Evolutionary conservation across 2,888 invertebrate genomes (phyloP), one percentile per base, ranked within the genome.

Genomic region (Brachylomia viminalis): DNA sequence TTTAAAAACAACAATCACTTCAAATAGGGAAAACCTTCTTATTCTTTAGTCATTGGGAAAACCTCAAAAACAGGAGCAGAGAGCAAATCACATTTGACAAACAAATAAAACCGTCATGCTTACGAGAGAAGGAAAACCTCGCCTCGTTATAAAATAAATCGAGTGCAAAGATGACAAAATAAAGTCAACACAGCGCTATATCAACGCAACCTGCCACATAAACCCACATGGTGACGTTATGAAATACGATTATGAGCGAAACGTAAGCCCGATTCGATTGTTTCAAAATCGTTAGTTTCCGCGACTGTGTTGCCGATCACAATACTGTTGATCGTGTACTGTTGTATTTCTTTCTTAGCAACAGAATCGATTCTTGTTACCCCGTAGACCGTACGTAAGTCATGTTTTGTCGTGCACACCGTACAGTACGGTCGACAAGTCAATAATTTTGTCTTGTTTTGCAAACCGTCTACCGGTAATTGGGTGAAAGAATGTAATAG

Each of bases 221-320:
- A 86, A 79, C 66, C 52, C 68, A 56, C 59, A 75, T 72, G 72
- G 75, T 86, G 86, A 85, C 86, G 75, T 83, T 85, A 82, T 88
- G 87, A 89, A 90, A 91, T 87, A 85, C 85, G 86, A 90, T 86
- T 89, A 82, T 75, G 77, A 75, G 77, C 76, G 84, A 83, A 87
- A 89, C 71, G 84, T 78, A 88, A 88, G 81, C 77, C 78, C 61
- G 78, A 80, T 75, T 78, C 88, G 85, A 90, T 90, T 91, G 91
- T 92, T 91, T 87, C 87, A 88, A 86, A 90, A 92, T 87, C 86
- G 86, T 88, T 86, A 90, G 84, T 89, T 91, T 90, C 90, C 89
- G 88, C 85, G 88, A 88, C 85, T 84, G 79, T 80, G 85, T 88
- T 74, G 82, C 73, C 59, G 72, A 88, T 90, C 87, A 87, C 87